These are phyloP conservation scores for Camponotus vicinus DNA, from an alignment of 1,140 invertebrate genomes.

Conservation along the genomic window DNA sequence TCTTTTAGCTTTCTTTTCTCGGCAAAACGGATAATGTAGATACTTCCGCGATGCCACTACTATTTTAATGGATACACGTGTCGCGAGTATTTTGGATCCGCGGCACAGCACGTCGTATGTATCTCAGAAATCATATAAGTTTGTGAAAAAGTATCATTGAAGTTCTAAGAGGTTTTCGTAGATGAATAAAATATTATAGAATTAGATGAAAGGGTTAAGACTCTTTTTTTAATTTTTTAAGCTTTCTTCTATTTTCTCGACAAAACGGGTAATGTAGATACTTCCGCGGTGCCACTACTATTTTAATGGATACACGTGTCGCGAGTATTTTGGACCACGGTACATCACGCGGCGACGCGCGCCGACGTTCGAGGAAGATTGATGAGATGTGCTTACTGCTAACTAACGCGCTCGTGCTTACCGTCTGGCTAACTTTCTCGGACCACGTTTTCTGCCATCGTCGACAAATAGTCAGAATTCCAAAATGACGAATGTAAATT, in stretches of 20 bases:
- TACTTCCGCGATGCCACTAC: slow-evolving; percentile 56
- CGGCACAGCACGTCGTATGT: slow-evolving; percentile 38
- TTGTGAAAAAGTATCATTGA: background rate
- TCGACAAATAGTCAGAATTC: slow-evolving; percentile 78
- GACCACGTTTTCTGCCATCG: slow-evolving; percentile 6
- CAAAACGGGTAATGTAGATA: slow-evolving; percentile 3
- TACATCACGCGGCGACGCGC: slow-evolving; percentile 67
- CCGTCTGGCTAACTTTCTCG: slow-evolving; percentile 61
- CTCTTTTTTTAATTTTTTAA: background rate
- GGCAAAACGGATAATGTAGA: background rate
- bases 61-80: slow-evolving; percentile 82
- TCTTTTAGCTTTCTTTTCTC: background rate
- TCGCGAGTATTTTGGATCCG: slow-evolving; percentile 79
- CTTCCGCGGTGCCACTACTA: slow-evolving; percentile 61
- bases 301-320: slow-evolving; percentile 83
- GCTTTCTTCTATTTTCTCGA: background rate
- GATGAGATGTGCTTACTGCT: slow-evolving; percentile 83
- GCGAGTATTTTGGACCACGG: slow-evolving; percentile 79
- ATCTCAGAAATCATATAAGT: background rate
- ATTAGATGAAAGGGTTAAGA: background rate
- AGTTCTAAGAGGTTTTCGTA: background rate
- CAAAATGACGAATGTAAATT: slow-evolving; percentile 21
- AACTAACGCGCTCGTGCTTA: slow-evolving; percentile 73
- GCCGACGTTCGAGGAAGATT: slow-evolving; percentile 83
- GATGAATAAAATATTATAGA: background rate